These are phyloP conservation scores for Damaliscus lunatus DNA, from an alignment of 2,113 vertebrate species.

Conservation along the genomic window DNA sequence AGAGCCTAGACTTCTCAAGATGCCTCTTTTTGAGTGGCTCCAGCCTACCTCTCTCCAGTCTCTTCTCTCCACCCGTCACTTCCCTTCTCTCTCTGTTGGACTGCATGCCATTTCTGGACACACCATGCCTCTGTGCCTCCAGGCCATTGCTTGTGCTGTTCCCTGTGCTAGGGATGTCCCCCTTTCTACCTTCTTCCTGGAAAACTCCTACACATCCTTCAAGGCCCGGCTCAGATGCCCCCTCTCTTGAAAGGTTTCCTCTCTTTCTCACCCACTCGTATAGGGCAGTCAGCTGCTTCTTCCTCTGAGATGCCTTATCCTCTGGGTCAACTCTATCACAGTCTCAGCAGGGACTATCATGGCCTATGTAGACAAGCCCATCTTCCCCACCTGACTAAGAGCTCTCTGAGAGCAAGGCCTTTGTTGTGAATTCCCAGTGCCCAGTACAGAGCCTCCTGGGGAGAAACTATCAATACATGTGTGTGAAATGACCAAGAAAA, in stretches of 20 bases:
- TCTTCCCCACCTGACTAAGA: background rate
- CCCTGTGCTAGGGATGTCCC: background rate
- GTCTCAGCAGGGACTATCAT: background rate
- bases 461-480: background rate
- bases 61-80: background rate
- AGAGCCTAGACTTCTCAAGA: background rate
- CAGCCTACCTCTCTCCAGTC: background rate
- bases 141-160: background rate
- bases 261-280: background rate
- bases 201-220: background rate
- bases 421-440: background rate
- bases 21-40: background rate
- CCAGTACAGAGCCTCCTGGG: background rate
- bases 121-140: rapidly evolving
- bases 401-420: background rate
- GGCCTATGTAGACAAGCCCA: background rate
- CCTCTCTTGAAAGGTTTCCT: background rate
- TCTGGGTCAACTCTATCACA: background rate
- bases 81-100: background rate
- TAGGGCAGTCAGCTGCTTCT: background rate
- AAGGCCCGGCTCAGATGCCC: background rate
- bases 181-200: background rate
- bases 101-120: rapidly evolving
- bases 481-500: background rate
- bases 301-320: background rate